Percentiles rank a stretch among this genome's conserved stretches.
These are phyloP conservation scores for Gavia stellata DNA, from an alignment of 2,113 vertebrate species.

Conservation along the genomic window DNA sequence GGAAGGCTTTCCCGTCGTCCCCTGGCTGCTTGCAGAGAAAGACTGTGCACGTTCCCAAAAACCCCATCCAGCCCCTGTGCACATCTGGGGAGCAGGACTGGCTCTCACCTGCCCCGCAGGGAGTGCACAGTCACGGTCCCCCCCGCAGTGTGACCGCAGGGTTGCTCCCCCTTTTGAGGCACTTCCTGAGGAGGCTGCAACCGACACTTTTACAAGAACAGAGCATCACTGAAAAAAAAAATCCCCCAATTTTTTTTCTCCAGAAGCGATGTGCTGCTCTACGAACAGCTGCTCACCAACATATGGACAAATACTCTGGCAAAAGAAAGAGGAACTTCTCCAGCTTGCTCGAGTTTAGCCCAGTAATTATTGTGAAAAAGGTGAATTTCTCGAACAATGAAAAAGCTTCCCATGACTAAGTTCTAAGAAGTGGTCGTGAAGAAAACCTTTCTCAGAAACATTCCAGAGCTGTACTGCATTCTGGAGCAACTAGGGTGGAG, in stretches of 20 bases:
- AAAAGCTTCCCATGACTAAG: not conserved
- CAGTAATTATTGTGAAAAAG: not conserved
- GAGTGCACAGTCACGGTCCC: accelerated
- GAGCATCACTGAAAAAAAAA: not conserved
- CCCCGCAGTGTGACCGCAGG: accelerated
- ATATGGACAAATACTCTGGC: not conserved
- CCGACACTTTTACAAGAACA: not conserved
- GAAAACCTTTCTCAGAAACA: not conserved
- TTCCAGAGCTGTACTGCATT: not conserved
- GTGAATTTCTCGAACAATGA: not conserved
- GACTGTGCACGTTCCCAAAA: accelerated
- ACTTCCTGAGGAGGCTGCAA: not conserved
- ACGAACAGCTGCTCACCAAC: not conserved
- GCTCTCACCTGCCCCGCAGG: not conserved
- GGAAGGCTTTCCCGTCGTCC: not conserved
- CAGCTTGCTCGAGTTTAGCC: not conserved
- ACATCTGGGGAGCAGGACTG: not conserved
- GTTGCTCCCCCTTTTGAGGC: not conserved
- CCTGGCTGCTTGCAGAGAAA: not conserved
- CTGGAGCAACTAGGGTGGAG: not conserved
- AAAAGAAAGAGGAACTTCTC: not conserved
- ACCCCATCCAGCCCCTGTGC: accelerated
- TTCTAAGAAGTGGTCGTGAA: not conserved
- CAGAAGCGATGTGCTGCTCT: not conserved
- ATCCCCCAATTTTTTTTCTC: not conserved